Evolutionary conservation across 2,113 vertebrate species (phyloP).

Genomic region (Atlantisia rogersi): DNA sequence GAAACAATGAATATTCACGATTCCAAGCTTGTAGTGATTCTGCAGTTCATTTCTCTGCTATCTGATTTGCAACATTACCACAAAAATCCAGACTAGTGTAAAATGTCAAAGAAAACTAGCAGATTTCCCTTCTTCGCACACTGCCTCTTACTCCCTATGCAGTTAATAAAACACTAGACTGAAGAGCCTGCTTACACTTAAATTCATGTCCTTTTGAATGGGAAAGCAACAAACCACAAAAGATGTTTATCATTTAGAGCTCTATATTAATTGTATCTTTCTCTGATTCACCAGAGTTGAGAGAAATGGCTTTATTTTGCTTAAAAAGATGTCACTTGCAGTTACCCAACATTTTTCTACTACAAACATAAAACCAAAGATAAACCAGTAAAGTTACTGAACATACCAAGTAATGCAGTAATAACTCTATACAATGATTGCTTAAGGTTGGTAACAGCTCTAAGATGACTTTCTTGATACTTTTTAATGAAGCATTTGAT

Average conservation of each 20-base stretch:
- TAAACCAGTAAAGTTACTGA: not conserved
- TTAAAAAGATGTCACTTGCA: not conserved
- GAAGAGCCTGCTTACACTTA: not conserved
- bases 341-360: not conserved
- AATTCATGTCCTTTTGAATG: not conserved
- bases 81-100: not conserved
- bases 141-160: not conserved
- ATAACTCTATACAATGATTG: not conserved
- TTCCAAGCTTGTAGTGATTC: not conserved
- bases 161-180: not conserved
- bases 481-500: not conserved
- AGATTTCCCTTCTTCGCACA: not conserved
- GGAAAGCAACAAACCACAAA: not conserved
- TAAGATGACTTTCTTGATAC: not conserved
- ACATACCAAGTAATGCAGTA: not conserved
- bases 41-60: not conserved
- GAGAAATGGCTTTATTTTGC: not conserved
- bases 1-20: conserved; percentile 16
- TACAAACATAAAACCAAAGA: not conserved
- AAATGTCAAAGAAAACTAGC: not conserved
- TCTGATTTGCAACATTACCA: not conserved
- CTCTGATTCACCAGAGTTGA: not conserved
- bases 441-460: not conserved
- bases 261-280: not conserved
- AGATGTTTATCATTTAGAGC: not conserved